phyloP scores from a whole-genome alignment of 1,140 invertebrate genomes.

The Bombyx mori region ASM3026992v2 NC_085124.1:496001-496500 shows the following conservation, averaged over 20 bases:
- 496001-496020: not conserved
- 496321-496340: too few species aligned
- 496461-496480: slow-evolving; percentile 18
- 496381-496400: too few species aligned
- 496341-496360: too few species aligned
- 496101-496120: slow-evolving; percentile 77
- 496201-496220: too few species aligned
- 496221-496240: not conserved
- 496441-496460: not conserved
- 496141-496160: slow-evolving; percentile 80
- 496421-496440: too few species aligned
- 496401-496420: too few species aligned
- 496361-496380: too few species aligned
- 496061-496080: slow-evolving; percentile 85
- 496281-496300: not conserved
- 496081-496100: slow-evolving; percentile 84
- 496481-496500: slow-evolving; percentile 9
- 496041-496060: slow-evolving; percentile 83
- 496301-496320: slow-evolving; percentile 1
- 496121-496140: slow-evolving; percentile 92
- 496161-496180: slow-evolving; percentile 13
- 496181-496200: too few species aligned
- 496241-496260: not conserved
- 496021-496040: slow-evolving; percentile 71
- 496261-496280: not conserved